Percentiles rank a stretch among this genome's conserved stretches.
phyloP scores from a whole-genome alignment of 2,888 invertebrate genomes.

The Ctena decussata region DNA sequence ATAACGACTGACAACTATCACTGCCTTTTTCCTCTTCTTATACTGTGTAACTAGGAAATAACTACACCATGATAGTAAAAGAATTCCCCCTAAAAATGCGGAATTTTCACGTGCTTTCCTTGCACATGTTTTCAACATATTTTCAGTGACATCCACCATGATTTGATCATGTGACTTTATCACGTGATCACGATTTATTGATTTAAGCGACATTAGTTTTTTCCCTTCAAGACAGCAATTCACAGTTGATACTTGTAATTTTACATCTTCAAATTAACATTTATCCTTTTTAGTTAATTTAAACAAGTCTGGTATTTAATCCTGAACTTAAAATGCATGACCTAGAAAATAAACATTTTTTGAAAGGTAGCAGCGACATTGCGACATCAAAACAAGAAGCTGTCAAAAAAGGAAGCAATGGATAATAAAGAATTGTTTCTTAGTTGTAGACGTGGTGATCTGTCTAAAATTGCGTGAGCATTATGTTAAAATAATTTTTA shows the following conservation, averaged over 20 bases:
- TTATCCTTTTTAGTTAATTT: too few species aligned
- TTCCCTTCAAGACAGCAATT: too few species aligned
- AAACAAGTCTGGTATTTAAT: too few species aligned
- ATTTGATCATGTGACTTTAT: slow-evolving; percentile 53
- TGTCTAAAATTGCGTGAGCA: slow-evolving; percentile 77
- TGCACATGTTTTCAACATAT: not conserved
- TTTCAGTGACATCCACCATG: slow-evolving; percentile 37
- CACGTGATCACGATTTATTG: not conserved
- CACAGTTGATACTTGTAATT: too few species aligned
- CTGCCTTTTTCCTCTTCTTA: slow-evolving; percentile 26
- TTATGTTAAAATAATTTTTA: too few species aligned
- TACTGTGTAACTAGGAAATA: not conserved
- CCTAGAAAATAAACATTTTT: not conserved
- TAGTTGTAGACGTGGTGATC: slow-evolving; percentile 81
- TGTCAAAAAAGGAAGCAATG: slow-evolving; percentile 63
- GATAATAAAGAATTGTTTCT: slow-evolving; percentile 79
- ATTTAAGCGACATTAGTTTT: not conserved
- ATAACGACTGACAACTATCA: slow-evolving; percentile 72
- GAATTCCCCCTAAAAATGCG: not conserved
- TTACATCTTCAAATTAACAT: too few species aligned
- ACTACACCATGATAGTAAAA: not conserved
- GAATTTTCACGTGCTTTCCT: not conserved
- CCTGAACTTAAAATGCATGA: too few species aligned
- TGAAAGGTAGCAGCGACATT: not conserved
- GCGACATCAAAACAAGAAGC: not conserved